Base-by-base conservation (phyloP, 2,797 vertebrate genomes). In the Crax fasciolata region DNA sequence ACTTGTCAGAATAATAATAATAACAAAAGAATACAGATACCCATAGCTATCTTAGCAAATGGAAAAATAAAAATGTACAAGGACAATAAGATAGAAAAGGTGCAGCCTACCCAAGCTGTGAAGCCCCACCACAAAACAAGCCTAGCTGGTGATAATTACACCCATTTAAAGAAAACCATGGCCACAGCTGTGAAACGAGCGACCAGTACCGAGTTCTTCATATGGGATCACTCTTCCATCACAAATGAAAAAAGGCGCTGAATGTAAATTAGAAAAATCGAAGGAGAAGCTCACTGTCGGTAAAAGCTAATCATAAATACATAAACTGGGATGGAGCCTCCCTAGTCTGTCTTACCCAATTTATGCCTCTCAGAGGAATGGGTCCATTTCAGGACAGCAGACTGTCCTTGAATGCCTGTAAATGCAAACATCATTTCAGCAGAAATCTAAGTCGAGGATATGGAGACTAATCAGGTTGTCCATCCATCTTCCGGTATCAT, bases 121-220 rank as follows among this genome's bases (percentile, higher is more conserved):
- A 78, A 93, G 63, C 84, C 73, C 30, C 57, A 77, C 21, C 35
- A 88, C 48, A 66, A 79, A 55, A 70, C 25, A 91, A 67, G 61
- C 4, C 19, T 88, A 0, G 2, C 20, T 35, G 23, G 77, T 82
- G 85, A 84, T 94, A 94, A 96, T 94, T 87, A 74, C 25, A 90
- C 14, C 88, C 71, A 76, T 94, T 96, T 44, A 76, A 68, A 73
- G 32, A 84, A 89, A 96, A 41, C 23, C 51, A 68, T 20, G 43
- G 48, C 18, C 55, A 70, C 70, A 95, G 67, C 77, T 94, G 89
- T 84, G 80, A 94, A 90, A 90, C 57, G 66, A 90, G 28, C 90
- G 76, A 90, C 79, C 87, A 52, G 21, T 38, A 51, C 48, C 23
- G 39, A 90, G 70, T 82, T 82, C 77, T 77, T 95, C 12, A 1